Conservation (phyloP, 2,888 invertebrate genomes). For the Psylliodes chrysocephalus region DNA sequence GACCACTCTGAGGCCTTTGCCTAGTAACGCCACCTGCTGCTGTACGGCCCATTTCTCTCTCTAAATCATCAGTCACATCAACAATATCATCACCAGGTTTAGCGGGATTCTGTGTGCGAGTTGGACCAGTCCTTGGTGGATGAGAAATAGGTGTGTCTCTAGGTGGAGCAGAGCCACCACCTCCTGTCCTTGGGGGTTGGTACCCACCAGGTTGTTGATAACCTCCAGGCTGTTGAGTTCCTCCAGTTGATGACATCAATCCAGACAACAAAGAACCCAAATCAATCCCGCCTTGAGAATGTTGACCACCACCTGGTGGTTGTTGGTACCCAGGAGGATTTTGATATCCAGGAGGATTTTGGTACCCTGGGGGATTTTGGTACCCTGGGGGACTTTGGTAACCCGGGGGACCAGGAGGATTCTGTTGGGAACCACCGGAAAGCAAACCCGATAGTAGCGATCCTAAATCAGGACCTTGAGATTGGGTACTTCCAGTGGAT, state of each 20-base stretch:
- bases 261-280: slow-evolving; percentile 29
- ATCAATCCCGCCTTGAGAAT: slow-evolving; percentile 22
- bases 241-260: slow-evolving; percentile 19
- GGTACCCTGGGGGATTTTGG: slow-evolving; percentile 10
- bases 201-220: background rate
- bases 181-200: slow-evolving; percentile 9
- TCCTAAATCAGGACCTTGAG: slow-evolving; percentile 29
- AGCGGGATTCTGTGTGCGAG: background rate
- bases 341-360: slow-evolving; percentile 12
- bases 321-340: slow-evolving; percentile 11
- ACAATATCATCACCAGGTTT: slow-evolving; percentile 27
- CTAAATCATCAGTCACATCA: slow-evolving; percentile 39
- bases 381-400: slow-evolving; percentile 17
- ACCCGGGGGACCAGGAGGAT: background rate
- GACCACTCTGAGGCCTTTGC: slow-evolving; percentile 14
- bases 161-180: background rate
- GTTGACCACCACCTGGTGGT: background rate
- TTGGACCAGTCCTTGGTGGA: background rate
- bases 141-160: background rate
- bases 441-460: slow-evolving; percentile 32
- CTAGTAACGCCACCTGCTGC: slow-evolving; percentile 13
- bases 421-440: slow-evolving; percentile 35
- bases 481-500: slow-evolving; percentile 12
- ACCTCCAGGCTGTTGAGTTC: slow-evolving; percentile 6
- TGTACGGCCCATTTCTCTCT: slow-evolving; percentile 28